Evolutionary conservation across 1,140 invertebrate genomes (phyloP).

Genomic region (Holcopasites calliopsidis): DNA sequence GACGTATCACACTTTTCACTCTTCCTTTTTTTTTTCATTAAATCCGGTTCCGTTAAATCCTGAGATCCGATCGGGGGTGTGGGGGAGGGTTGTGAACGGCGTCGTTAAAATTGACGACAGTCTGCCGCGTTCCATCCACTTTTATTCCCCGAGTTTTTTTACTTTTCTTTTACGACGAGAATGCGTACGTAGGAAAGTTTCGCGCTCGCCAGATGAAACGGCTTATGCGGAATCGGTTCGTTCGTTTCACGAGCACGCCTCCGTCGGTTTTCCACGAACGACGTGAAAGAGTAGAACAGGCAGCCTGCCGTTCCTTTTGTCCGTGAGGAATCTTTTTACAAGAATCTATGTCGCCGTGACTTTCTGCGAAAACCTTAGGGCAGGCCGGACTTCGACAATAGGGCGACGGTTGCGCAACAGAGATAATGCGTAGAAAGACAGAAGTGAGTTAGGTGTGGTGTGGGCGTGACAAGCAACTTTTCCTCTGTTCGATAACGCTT

Average conservation of each 20-base stretch:
- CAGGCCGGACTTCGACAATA: slow-evolving; percentile 12
- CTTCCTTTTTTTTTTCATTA: background rate
- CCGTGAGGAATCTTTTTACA: slow-evolving; percentile 14
- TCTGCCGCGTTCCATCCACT: slow-evolving; percentile 38
- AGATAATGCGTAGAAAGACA: slow-evolving; percentile 37
- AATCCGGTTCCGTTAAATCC: background rate
- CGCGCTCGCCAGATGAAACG: background rate
- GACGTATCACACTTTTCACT: slow-evolving; percentile 6
- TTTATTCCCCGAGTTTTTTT: slow-evolving; percentile 34
- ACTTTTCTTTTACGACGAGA: background rate
- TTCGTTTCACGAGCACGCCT: slow-evolving; percentile 4
- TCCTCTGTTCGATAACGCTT: background rate
- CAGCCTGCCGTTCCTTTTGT: slow-evolving; percentile 46
- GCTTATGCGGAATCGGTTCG: background rate
- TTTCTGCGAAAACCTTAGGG: slow-evolving; percentile 10
- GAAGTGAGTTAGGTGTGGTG: slow-evolving; percentile 25
- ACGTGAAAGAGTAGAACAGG: slow-evolving; percentile 46
- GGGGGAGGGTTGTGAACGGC: background rate
- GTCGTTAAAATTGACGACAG: slow-evolving; percentile 33
- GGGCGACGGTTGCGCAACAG: slow-evolving; percentile 53
- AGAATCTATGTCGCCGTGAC: too few relatives aligned
- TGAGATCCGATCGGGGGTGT: background rate
- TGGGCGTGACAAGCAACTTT: background rate
- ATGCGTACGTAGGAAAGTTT: background rate
- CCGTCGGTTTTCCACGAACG: slow-evolving; percentile 33